A percentile compares a stretch with the other conserved stretches of the same genome.
Conservation (phyloP, 1,140 invertebrate genomes). For the Lucilia sericata region DNA sequence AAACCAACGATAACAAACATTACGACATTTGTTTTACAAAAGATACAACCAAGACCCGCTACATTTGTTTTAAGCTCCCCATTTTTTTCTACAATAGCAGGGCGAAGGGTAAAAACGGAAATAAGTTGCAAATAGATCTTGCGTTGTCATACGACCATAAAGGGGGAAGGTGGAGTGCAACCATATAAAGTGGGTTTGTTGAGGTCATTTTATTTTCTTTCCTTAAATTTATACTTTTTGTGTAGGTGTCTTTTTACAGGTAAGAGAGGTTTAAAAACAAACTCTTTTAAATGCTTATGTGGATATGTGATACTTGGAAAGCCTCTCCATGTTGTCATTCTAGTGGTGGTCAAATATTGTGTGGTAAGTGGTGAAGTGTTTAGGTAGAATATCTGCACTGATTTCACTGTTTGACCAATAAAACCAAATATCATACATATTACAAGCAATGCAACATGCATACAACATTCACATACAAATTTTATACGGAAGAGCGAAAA, state of each 20-base stretch:
- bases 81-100: neutral
- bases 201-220: neutral
- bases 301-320: neutral
- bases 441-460: neutral
- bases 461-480: neutral
- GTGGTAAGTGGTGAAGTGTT: neutral
- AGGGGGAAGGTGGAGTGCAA: no score
- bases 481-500: neutral
- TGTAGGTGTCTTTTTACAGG: neutral
- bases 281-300: neutral
- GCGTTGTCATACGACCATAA: neutral
- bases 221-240: neutral
- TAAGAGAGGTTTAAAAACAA: neutral
- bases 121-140: neutral
- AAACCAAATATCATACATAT: conserved; percentile 21
- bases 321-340: neutral
- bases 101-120: neutral
- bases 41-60: neutral
- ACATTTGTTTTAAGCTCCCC: neutral
- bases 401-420: conserved; percentile 22
- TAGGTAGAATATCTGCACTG: neutral
- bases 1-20: neutral
- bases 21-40: neutral
- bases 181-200: neutral
- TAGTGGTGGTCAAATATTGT: neutral